These are phyloP conservation scores for Anser brachyrhynchus DNA, from an alignment of 2,113 vertebrate genomes.

Conservation along the genomic window DNA sequence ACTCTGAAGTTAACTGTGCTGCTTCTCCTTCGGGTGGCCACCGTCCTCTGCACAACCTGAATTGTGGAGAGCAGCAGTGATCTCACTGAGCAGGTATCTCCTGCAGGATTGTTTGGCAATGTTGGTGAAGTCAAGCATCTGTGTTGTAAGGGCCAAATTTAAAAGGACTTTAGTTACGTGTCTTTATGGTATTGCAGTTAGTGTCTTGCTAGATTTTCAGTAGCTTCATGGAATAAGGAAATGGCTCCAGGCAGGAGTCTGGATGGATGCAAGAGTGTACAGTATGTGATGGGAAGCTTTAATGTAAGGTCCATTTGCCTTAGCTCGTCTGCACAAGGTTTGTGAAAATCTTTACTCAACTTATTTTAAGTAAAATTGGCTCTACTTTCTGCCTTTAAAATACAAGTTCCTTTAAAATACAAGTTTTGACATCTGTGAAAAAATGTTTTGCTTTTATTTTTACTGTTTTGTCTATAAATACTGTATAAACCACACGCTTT, in stretches of 20 bases:
- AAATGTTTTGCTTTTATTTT: background rate
- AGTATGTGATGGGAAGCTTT: background rate
- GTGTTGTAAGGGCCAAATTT: background rate
- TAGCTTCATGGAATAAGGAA: background rate
- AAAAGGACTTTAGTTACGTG: background rate
- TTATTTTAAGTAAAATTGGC: background rate
- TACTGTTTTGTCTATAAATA: background rate
- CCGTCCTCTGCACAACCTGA: background rate
- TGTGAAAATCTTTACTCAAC: background rate
- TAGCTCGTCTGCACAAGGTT: background rate
- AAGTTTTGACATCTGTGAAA: background rate
- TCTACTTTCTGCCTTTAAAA: background rate
- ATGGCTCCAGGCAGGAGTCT: background rate
- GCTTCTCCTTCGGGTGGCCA: background rate
- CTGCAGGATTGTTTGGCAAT: background rate
- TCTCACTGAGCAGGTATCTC: accelerated
- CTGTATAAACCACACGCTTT: background rate
- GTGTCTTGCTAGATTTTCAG: background rate
- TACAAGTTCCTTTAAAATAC: background rate
- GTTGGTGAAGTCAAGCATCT: background rate
- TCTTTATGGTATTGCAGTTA: background rate
- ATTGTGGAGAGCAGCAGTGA: background rate
- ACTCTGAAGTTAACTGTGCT: background rate
- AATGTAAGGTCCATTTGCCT: background rate
- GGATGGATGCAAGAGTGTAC: background rate